Evolutionary conservation across 1,140 invertebrate species (phyloP), one percentile per base, ranked within the genome.

Genomic region (Brachionus asplanchnoidis): DNA sequence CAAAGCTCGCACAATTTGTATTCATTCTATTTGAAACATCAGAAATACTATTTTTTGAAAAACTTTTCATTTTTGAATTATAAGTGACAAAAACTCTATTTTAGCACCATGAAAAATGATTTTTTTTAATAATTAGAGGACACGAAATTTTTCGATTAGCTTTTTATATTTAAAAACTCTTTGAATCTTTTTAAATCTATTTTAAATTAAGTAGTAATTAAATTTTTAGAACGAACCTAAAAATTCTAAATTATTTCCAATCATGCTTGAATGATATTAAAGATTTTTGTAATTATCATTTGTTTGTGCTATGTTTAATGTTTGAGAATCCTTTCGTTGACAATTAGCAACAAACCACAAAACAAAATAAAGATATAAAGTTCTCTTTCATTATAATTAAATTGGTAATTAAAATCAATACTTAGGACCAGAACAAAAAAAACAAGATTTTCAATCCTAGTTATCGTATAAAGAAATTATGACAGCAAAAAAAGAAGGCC

Each of bases 321-420:
- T 73, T 73, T 20, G 17, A 40, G 36, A 77, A 50, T 50, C 73
- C 44, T 26, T 77, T 77, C 44, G 20, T 32, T 77, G 73, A 77
- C 73, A 77, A 77, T 77, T 77, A 77, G 46, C 46, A 50, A 77
- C 73, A 46, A 77, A 53, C 73, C 73, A 77, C 50, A 77, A 77
- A 70, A 70, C 44, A 46, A 46, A 42, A 50, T 77, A 50, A 77
- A 50, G 73, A 77, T 50, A 50, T 50, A 50, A 44, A 23, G n/a
- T 50, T 46, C 40, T 42, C 44, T 75, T 75, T 75, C 40, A 70
- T 70, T 70, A 4, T 75, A 75, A 75, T 75, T 77, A 50, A 50
- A 77, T 77, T 20, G 73, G 11, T 77, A 77, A 77, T 77, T 77
- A 77, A 26, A 26, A 77, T 77, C 44, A 36, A 77, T 73, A 40